Evolutionary conservation across 1,140 invertebrate genomes (phyloP).

Genomic region (Venturia canescens): DNA sequence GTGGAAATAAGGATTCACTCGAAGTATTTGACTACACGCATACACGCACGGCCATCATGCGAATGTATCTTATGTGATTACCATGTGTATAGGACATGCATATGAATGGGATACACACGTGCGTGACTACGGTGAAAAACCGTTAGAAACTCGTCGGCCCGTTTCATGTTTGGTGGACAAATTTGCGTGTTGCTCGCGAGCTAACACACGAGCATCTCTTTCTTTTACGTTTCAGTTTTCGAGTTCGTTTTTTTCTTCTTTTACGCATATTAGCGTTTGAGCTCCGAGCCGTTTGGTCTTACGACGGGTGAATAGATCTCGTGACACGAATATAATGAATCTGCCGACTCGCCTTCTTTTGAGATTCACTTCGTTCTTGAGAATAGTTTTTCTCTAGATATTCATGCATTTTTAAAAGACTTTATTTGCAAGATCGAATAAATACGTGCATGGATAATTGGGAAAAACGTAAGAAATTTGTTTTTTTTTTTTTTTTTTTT

Average conservation of each 20-base stretch:
- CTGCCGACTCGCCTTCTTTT: neutral
- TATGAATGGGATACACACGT: constrained; percentile 25
- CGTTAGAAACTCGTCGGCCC: constrained; percentile 25
- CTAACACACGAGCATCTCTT: constrained; percentile 8
- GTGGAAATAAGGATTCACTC: constrained; percentile 53
- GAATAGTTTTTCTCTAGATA: too few relatives aligned
- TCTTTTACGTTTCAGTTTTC: neutral
- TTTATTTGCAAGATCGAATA: too few relatives aligned
- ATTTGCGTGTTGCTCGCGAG: constrained; percentile 37
- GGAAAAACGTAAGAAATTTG: too few relatives aligned
- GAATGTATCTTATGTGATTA: neutral
- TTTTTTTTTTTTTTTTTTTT: too few relatives aligned
- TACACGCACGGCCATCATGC: neutral
- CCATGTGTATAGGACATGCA: constrained; percentile 6
- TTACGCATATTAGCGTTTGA: neutral
- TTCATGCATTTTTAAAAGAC: too few relatives aligned
- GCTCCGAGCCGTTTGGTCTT: neutral
- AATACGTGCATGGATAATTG: too few relatives aligned
- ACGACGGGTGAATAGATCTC: neutral
- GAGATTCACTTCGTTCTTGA: neutral
- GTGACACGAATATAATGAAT: neutral
- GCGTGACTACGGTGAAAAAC: constrained; percentile 36
- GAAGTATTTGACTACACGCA: constrained; percentile 17
- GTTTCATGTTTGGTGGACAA: constrained; percentile 43
- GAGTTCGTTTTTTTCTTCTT: neutral